Conservation (phyloP, 2,113 vertebrate species). For the Leptodactylus fuscus region DNA sequence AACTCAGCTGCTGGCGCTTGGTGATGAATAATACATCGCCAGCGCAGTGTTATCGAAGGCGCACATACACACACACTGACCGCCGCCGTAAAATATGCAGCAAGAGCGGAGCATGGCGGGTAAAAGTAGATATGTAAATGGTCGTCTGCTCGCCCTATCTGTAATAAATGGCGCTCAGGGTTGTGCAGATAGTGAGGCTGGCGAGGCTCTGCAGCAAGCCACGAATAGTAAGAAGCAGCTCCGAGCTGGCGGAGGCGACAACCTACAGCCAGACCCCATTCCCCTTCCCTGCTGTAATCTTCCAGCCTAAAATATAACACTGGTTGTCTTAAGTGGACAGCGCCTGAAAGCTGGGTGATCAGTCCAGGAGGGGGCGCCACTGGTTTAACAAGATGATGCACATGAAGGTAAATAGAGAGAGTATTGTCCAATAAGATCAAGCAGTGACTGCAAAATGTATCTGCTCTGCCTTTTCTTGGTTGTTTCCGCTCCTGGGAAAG, state of each 20-base stretch:
- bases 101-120: conserved; percentile 45
- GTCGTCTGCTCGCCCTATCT: neutral
- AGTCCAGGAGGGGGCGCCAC: too few species aligned
- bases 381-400: too few species aligned
- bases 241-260: too few species aligned
- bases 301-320: neutral
- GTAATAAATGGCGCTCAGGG: neutral
- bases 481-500: too few species aligned
- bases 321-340: too few species aligned
- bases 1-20: conserved; percentile 62
- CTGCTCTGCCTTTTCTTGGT: too few species aligned
- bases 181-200: neutral
- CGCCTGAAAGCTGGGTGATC: too few species aligned
- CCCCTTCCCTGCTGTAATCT: too few species aligned
- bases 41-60: conserved; percentile 63
- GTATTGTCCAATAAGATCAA: too few species aligned
- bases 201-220: neutral
- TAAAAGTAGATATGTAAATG: conserved; percentile 63
- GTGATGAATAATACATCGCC: conserved; percentile 73
- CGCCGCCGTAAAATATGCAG: conserved; percentile 62
- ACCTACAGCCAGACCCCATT: too few species aligned
- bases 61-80: conserved; percentile 68
- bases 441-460: too few species aligned
- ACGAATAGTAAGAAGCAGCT: neutral
- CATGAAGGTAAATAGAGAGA: too few species aligned